phyloP scores from a whole-genome alignment of 2,113 vertebrate species.

The Peromyscus californicus region DNA sequence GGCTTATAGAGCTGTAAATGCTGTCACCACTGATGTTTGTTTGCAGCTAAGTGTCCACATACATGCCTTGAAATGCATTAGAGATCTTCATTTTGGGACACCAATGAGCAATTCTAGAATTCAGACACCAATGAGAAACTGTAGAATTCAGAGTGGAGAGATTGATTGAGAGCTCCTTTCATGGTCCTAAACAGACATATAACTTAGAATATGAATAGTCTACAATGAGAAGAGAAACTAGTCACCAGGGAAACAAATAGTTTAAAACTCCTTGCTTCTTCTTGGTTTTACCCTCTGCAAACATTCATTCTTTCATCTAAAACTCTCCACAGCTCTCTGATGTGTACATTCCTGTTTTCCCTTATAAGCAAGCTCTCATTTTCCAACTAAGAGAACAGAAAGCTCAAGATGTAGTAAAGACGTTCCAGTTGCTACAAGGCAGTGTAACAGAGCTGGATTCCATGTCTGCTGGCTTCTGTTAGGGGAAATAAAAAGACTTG shows the following conservation, averaged over 20 bases:
- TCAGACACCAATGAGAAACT: not conserved
- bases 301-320: not conserved
- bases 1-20: not conserved
- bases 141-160: not conserved
- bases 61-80: not conserved
- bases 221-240: not conserved
- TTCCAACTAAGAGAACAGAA: not conserved
- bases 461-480: not conserved
- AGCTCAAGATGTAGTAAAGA: not conserved
- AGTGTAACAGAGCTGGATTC: not conserved
- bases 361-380: not conserved
- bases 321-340: not conserved
- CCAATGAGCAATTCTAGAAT: not conserved
- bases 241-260: not conserved
- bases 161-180: not conserved
- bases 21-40: not conserved
- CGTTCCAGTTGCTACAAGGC: not conserved
- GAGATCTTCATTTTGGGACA: not conserved
- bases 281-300: not conserved
- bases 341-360: not conserved
- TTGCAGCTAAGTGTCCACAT: not conserved
- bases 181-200: not conserved
- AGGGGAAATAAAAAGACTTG: not conserved
- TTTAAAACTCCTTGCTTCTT: not conserved
- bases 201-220: not conserved